Evolutionary conservation across 2,888 invertebrate genomes (phyloP), one percentile per base, ranked within the genome.

Genomic region (Eurytoma adleriae): DNA sequence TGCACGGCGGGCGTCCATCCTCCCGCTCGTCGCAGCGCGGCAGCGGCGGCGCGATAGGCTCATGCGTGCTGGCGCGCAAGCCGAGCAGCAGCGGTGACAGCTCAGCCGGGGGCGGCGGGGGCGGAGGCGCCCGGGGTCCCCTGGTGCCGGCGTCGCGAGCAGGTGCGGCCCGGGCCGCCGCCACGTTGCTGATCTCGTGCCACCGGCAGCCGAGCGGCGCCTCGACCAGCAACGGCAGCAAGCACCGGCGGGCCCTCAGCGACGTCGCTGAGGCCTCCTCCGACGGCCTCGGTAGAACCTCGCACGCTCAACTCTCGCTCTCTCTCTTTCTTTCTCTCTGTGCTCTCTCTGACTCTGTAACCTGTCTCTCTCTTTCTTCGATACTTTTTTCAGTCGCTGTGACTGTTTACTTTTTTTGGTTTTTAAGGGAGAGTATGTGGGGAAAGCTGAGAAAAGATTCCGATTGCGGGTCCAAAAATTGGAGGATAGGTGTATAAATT

Each of bases 101-200:
- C 83, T 40, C 40, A 7, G 40, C 40, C 40, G 91, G 92, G 86
- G 91, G 92, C 78, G 92, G 92, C 91, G 92, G 94, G 90, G 92
- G 93, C 87, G 24, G 66, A 4, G 16, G 48, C 20, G 57, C 18
- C 14, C 94, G 94, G 87, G 95, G 95, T 90, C 94, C 94, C 89
- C 91, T 94, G 87, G 95, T 95, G 89, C 94, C 95, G 89, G 94
- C 95, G 89, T 96, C 96, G 91, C 94, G 96, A 93, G 96, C 96
- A 96, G 96, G 96, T 96, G 81, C 80, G 94, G 96, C 96, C 92
- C 95, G 96, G 92, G 94, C 96, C 93, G 96, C 96, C 93, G 96
- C 96, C 95, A 96, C 96, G 95, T 96, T 96, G 95, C 95, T 96
- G 93, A 96, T 96, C 94, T 96, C 96, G 94, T 96, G 95, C 93